These are phyloP conservation scores for Manduca sexta DNA, from an alignment of 1,140 invertebrate species.

Conservation along the genomic window DNA sequence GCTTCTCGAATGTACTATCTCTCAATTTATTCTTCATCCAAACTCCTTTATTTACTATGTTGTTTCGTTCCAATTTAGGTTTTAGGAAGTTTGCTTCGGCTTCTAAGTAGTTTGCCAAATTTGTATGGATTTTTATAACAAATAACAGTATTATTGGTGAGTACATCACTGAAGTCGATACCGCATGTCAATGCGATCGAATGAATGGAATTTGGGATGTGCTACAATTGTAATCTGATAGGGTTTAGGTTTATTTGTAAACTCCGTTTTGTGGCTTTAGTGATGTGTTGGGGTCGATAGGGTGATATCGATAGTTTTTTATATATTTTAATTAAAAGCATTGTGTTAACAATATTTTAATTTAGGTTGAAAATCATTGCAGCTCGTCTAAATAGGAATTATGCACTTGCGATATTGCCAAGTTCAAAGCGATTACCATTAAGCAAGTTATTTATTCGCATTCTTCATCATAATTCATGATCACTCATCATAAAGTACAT, in stretches of 20 bases:
- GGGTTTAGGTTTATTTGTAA: constrained; percentile 5
- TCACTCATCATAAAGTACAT: too few relatives aligned
- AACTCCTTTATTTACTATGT: constrained; percentile 50
- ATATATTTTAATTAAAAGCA: neutral
- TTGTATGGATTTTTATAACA: constrained; percentile 3
- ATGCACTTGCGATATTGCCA: too few relatives aligned
- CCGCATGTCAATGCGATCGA: neutral
- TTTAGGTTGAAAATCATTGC: too few relatives aligned
- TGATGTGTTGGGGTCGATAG: neutral
- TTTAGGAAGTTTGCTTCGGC: constrained; percentile 32
- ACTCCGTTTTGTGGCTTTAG: neutral
- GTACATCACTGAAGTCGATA: constrained; percentile 4
- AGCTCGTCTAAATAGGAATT: too few relatives aligned
- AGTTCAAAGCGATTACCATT: too few relatives aligned
- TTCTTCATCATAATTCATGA: too few relatives aligned
- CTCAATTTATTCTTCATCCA: constrained; percentile 33
- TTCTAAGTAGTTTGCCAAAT: constrained; percentile 20
- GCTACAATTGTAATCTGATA: neutral
- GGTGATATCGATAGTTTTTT: neutral
- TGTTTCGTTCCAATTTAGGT: constrained; percentile 45
- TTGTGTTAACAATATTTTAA: too few relatives aligned
- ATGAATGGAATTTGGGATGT: constrained; percentile 2
- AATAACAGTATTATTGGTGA: neutral
- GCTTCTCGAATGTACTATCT: constrained; percentile 16
- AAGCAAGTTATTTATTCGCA: too few relatives aligned